phyloP scores from a whole-genome alignment of 2,797 vertebrate genomes.

The Acanthopagrus latus region DNA sequence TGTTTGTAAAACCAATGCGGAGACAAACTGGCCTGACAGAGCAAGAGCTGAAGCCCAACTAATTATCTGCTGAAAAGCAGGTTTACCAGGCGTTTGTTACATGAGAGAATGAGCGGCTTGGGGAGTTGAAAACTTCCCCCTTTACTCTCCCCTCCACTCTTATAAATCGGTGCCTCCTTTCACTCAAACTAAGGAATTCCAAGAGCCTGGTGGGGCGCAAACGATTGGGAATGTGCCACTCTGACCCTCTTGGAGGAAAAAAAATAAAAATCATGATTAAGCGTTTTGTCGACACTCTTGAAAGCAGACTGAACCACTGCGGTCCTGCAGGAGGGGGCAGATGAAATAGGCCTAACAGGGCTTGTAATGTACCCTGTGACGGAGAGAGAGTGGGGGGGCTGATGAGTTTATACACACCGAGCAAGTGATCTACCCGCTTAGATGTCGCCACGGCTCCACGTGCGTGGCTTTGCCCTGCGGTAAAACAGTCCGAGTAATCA shows the following conservation, averaged over 20 bases:
- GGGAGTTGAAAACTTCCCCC: slow-evolving; percentile 43
- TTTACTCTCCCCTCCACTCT: background rate
- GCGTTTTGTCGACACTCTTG: slow-evolving; percentile 67
- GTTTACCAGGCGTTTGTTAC: slow-evolving; percentile 75
- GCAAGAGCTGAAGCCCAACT: slow-evolving; percentile 59
- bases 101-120: slow-evolving; percentile 53
- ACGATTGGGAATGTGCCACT: slow-evolving; percentile 84
- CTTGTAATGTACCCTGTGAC: slow-evolving; percentile 45
- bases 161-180: slow-evolving; percentile 67
- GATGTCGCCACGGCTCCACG: slow-evolving; percentile 51
- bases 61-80: slow-evolving; percentile 77
- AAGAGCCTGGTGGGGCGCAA: slow-evolving; percentile 81
- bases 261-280: slow-evolving; percentile 75
- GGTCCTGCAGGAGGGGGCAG: slow-evolving; percentile 42
- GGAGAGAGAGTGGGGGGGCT: slow-evolving; percentile 12
- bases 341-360: slow-evolving; percentile 51
- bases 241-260: slow-evolving; percentile 74
- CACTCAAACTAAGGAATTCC: slow-evolving; percentile 84
- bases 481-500: slow-evolving; percentile 80
- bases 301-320: slow-evolving; percentile 57
- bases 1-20: slow-evolving; percentile 42
- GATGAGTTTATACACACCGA: slow-evolving; percentile 66
- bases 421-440: slow-evolving; percentile 50
- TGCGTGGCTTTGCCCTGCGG: slow-evolving; percentile 54
- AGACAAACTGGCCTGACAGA: slow-evolving; percentile 45